phyloP scores from a whole-genome alignment of 2,888 invertebrate genomes.

The Agonopterix alstromeriana region DNA sequence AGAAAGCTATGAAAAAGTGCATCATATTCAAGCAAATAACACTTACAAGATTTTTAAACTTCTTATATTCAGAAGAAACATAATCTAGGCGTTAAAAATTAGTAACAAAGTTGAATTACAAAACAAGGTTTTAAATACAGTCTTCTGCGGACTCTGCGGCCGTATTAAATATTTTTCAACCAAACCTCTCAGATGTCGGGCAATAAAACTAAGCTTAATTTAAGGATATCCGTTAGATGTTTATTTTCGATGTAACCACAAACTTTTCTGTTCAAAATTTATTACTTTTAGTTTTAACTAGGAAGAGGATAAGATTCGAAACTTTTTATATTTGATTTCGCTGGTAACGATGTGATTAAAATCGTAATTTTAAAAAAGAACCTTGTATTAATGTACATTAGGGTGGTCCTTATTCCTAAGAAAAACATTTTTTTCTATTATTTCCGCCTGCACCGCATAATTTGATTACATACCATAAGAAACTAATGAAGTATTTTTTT shows the following conservation, averaged over 20 bases:
- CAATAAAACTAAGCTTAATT: constrained; percentile 22
- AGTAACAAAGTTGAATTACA: not conserved
- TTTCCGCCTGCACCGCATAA: too few species aligned
- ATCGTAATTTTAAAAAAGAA: too few species aligned
- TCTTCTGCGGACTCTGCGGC: constrained; percentile 13
- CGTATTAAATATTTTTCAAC: constrained; percentile 17
- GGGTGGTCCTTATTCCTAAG: too few species aligned
- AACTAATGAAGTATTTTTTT: too few species aligned
- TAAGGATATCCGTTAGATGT: constrained; percentile 23
- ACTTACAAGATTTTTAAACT: not conserved
- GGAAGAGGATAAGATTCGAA: too few species aligned
- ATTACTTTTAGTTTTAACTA: constrained; percentile 1
- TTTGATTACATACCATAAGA: too few species aligned
- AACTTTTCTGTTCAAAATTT: constrained; percentile 4
- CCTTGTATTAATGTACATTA: too few species aligned
- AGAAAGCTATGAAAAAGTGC: too few species aligned
- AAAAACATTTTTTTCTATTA: too few species aligned
- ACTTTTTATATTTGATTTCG: too few species aligned
- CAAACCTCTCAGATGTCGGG: constrained; percentile 19
- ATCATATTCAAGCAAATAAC: too few species aligned
- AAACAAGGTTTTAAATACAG: not conserved
- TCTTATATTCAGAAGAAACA: not conserved
- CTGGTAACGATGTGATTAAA: not conserved
- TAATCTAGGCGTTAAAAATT: not conserved
- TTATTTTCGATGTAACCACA: constrained; percentile 23